Percentiles rank a stretch among this genome's conserved stretches.
Conservation (phyloP, 2,797 vertebrate genomes). For the Pseudochaenichthys georgianus region DNA sequence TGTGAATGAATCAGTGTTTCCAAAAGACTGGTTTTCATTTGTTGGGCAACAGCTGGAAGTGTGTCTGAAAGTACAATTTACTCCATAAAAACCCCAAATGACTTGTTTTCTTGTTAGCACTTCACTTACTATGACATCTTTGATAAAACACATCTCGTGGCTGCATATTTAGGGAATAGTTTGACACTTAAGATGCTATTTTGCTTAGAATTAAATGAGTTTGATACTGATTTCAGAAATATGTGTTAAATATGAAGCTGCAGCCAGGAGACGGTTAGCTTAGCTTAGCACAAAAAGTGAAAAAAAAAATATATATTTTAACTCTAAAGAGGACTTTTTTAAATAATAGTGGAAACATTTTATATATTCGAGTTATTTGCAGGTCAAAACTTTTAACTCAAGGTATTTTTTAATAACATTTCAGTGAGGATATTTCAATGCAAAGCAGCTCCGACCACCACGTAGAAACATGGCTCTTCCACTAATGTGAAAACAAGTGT, state of each 20-base stretch:
- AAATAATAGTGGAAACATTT: not conserved
- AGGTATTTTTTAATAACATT: no score
- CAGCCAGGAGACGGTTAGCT: no score
- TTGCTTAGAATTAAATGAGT: no score
- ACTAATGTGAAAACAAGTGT: not conserved
- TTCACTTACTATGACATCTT: no score
- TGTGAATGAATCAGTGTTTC: not conserved
- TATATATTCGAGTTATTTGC: not conserved
- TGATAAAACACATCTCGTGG: not conserved
- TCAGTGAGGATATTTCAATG: not conserved
- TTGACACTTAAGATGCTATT: not conserved
- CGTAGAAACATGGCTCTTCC: not conserved
- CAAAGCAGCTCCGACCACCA: not conserved
- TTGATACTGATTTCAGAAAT: no score
- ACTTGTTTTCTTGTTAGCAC: not conserved
- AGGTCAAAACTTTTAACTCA: not conserved
- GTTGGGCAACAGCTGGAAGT: not conserved
- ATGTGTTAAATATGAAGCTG: no score
- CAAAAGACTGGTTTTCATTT: not conserved
- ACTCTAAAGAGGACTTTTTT: not conserved
- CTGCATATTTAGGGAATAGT: slow-evolving; percentile 3
- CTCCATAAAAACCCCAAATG: not conserved
- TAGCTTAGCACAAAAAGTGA: no score
- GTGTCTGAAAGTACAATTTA: not conserved
- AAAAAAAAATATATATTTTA: no score